Conservation (phyloP, 2,797 vertebrate species). For the Streptopelia turtur region DNA sequence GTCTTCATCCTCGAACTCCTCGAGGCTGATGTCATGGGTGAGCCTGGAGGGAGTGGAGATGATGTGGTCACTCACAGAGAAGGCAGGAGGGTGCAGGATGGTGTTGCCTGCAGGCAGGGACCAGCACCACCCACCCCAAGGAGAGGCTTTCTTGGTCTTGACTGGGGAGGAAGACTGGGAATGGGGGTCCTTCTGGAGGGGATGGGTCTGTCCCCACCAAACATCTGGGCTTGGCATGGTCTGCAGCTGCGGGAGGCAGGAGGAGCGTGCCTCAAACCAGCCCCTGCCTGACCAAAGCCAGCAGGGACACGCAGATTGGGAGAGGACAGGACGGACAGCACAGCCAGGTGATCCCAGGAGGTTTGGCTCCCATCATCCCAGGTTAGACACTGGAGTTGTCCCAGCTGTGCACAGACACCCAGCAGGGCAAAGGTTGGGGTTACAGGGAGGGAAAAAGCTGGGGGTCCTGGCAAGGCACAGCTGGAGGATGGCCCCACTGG, state of each 20-base stretch:
- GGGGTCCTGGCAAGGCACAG: not conserved
- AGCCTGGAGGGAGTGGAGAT: constrained; percentile 81
- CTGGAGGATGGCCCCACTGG: not conserved
- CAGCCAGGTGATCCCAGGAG: not conserved
- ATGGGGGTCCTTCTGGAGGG: not conserved
- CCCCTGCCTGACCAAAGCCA: not conserved
- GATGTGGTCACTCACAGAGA: not conserved
- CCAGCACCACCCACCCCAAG: rapidly evolving
- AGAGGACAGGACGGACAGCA: not conserved
- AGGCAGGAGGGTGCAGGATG: not conserved
- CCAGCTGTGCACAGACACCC: not conserved
- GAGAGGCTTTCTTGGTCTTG: not conserved
- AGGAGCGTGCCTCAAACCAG: not conserved
- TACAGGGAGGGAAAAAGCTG: not conserved
- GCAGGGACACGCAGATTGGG: not conserved
- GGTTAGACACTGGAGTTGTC: not conserved
- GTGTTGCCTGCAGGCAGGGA: not conserved
- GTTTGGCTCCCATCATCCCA: not conserved
- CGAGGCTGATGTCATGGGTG: constrained; percentile 97
- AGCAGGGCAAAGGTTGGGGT: rapidly evolving
- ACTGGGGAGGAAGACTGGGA: not conserved
- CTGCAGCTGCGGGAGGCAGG: not conserved
- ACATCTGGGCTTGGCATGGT: not conserved
- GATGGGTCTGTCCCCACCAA: rapidly evolving
- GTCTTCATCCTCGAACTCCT: constrained; percentile 98